Evolutionary conservation across 1,140 invertebrate species (phyloP).

Genomic region (Diorhabda elongata): DNA sequence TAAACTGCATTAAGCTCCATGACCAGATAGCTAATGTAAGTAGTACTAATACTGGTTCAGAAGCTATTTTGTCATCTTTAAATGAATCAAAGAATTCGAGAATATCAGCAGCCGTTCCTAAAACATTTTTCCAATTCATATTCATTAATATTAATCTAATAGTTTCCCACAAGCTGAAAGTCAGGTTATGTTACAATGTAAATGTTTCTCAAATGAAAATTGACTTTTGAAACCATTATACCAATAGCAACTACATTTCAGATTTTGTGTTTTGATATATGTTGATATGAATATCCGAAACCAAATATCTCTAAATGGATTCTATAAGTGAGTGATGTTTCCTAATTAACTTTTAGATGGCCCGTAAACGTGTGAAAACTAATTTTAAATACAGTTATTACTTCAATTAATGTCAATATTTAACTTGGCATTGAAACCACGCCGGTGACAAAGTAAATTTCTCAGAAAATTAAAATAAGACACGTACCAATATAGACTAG

Average conservation of each 20-base stretch:
- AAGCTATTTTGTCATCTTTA: conserved; percentile 75
- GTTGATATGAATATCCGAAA: too few species aligned
- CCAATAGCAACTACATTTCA: too few species aligned
- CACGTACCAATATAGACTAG: conserved; percentile 73
- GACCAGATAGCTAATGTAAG: conserved; percentile 81
- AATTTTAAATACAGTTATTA: background rate
- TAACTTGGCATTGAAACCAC: background rate
- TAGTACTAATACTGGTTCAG: conserved; percentile 68
- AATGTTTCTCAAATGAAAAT: too few species aligned
- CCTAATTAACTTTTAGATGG: too few species aligned
- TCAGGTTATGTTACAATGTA: too few species aligned
- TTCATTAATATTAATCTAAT: too few species aligned
- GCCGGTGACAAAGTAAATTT: background rate
- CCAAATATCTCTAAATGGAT: too few species aligned
- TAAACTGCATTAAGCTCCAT: conserved; percentile 87
- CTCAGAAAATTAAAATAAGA: conserved; percentile 1
- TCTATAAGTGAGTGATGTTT: too few species aligned
- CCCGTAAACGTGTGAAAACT: background rate
- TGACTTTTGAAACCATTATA: too few species aligned
- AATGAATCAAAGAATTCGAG: conserved; percentile 96
- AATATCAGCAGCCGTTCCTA: conserved; percentile 85
- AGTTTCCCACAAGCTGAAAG: too few species aligned
- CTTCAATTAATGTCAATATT: background rate
- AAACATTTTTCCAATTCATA: conserved; percentile 14
- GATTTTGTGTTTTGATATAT: too few species aligned